phyloP scores from a whole-genome alignment of 2,888 invertebrate species.

The Furcula furcula region DNA sequence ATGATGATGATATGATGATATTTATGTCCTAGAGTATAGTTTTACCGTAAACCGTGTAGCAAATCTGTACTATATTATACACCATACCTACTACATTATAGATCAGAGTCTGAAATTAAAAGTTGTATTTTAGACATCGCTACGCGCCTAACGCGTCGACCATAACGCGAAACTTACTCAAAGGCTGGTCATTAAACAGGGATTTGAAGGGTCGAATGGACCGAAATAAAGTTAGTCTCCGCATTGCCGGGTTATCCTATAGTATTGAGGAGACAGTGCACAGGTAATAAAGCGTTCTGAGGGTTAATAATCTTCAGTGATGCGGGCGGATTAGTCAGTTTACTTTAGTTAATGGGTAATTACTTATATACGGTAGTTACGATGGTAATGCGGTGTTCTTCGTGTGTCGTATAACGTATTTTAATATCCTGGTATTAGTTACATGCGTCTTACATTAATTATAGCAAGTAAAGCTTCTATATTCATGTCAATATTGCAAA shows the following conservation, averaged over 20 bases:
- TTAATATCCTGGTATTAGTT: too few relatives aligned
- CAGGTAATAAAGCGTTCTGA: slow-evolving; percentile 64
- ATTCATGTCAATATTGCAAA: too few relatives aligned
- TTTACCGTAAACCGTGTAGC: too few relatives aligned
- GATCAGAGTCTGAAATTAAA: too few relatives aligned
- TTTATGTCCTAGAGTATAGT: too few relatives aligned
- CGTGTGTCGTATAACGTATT: too few relatives aligned
- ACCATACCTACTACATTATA: too few relatives aligned
- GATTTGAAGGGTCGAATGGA: slow-evolving; percentile 76
- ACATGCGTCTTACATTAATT: too few relatives aligned
- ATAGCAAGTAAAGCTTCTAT: too few relatives aligned
- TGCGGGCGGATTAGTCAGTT: slow-evolving; percentile 28
- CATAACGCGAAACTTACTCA: slow-evolving; percentile 26
- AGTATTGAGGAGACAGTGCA: slow-evolving; percentile 45
- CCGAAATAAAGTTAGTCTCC: slow-evolving; percentile 72
- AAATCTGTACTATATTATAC: too few relatives aligned
- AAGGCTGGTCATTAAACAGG: slow-evolving; percentile 75
- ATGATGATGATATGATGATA: too few relatives aligned
- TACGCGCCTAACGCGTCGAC: slow-evolving; percentile 25
- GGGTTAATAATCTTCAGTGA: slow-evolving; percentile 51
- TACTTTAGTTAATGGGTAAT: slow-evolving; percentile 27
- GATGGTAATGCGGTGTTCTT: neutral
- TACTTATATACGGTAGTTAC: slow-evolving; percentile 20
- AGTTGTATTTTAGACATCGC: too few relatives aligned
- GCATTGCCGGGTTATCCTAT: slow-evolving; percentile 33